Conservation (phyloP, 1,140 invertebrate species). For the Drosophila bocki region DNA sequence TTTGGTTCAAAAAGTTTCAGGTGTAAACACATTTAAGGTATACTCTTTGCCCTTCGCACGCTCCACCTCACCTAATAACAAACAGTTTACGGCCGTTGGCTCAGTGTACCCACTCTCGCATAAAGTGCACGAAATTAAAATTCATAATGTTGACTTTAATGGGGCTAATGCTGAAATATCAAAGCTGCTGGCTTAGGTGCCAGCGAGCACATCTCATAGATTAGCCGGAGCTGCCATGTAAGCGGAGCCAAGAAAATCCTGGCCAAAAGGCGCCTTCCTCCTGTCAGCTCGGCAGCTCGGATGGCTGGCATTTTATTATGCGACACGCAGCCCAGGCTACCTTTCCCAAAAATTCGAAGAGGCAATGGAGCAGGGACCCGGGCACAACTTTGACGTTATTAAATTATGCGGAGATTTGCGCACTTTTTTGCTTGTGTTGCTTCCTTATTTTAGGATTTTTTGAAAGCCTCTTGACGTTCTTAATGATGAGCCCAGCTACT, state of each 20-base stretch:
- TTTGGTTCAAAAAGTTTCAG: background rate
- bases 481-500: slow-evolving; percentile 69
- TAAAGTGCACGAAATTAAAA: slow-evolving; percentile 65
- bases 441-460: slow-evolving; percentile 28
- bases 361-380: slow-evolving; percentile 27
- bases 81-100: slow-evolving; percentile 5
- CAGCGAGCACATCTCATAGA: slow-evolving; percentile 67
- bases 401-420: slow-evolving; percentile 80
- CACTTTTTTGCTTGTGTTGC: slow-evolving; percentile 46
- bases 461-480: slow-evolving; percentile 70
- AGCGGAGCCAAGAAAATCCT: slow-evolving; percentile 39
- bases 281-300: slow-evolving; percentile 29
- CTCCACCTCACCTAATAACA: background rate
- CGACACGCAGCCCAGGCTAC: slow-evolving; percentile 62
- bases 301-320: slow-evolving; percentile 65
- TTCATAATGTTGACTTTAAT: slow-evolving; percentile 77
- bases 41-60: background rate
- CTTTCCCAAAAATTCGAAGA: slow-evolving; percentile 31
- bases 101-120: slow-evolving; percentile 30
- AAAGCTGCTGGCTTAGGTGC: slow-evolving; percentile 65
- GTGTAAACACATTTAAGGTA: background rate
- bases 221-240: slow-evolving; percentile 62
- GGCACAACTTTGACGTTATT: slow-evolving; percentile 69
- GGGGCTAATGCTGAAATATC: slow-evolving; percentile 71
- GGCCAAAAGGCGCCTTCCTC: slow-evolving; percentile 44